These are phyloP conservation scores for Sebastes nivosus DNA, from an alignment of 2,797 vertebrate genomes.

Conservation along the genomic window DNA sequence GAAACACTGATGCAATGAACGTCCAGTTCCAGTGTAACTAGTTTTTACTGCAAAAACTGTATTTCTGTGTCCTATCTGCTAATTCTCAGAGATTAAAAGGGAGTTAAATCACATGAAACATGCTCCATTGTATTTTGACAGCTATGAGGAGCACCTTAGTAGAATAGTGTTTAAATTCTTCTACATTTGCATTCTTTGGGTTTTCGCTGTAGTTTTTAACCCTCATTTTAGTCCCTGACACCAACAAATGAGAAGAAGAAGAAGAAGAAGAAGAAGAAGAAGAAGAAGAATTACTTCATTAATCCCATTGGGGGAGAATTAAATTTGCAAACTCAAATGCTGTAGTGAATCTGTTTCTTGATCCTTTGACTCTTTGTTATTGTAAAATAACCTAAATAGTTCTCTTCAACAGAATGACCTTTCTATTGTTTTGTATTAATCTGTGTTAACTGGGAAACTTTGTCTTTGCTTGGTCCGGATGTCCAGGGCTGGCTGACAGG, in stretches of 20 bases:
- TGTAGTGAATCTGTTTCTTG: too few species aligned
- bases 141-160: neutral
- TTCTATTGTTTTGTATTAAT: neutral
- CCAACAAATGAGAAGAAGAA: neutral
- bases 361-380: too few species aligned
- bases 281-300: too few species aligned
- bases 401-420: neutral
- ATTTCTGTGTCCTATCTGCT: neutral
- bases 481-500: neutral
- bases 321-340: too few species aligned
- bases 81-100: neutral
- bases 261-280: neutral
- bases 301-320: too few species aligned
- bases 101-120: neutral
- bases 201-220: neutral
- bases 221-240: neutral
- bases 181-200: neutral
- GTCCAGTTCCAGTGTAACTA: neutral
- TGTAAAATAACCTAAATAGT: too few species aligned
- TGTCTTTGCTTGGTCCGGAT: neutral
- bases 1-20: neutral
- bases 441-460: slow-evolving; percentile 26
- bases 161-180: neutral
- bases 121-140: neutral
- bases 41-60: neutral